phyloP scores from a whole-genome alignment of 2,888 invertebrate genomes.

The Lasioglossum figueresi region DNA sequence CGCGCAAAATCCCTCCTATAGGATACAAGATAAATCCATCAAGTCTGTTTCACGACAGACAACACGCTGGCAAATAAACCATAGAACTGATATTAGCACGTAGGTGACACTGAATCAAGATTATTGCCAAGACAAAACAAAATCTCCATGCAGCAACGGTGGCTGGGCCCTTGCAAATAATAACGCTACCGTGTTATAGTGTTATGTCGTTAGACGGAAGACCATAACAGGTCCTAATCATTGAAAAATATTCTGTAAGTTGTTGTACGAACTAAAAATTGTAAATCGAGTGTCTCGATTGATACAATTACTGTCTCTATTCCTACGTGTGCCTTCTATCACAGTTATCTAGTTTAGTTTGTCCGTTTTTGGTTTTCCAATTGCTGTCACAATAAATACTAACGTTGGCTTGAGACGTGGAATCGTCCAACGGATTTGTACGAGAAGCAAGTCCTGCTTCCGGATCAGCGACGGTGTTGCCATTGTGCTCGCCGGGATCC shows the following conservation, averaged over 20 bases:
- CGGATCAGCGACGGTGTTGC: constrained; percentile 64
- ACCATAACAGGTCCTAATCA: no score
- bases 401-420: constrained; percentile 79
- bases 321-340: constrained; percentile 52
- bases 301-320: constrained; percentile 14
- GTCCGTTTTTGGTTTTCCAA: neutral
- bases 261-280: no score
- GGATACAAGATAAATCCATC: constrained; percentile 37
- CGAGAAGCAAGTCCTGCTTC: constrained; percentile 77
- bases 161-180: constrained; percentile 20
- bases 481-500: constrained; percentile 77
- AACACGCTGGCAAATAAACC: neutral
- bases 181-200: constrained; percentile 15
- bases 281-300: constrained; percentile 7
- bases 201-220: constrained; percentile 10
- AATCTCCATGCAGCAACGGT: neutral
- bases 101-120: constrained; percentile 18
- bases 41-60: neutral
- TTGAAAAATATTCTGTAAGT: no score
- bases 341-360: constrained; percentile 39
- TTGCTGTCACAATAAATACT: constrained; percentile 70
- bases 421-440: constrained; percentile 77
- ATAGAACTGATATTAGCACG: constrained; percentile 22
- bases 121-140: neutral
- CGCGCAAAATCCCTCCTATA: constrained; percentile 91